Base-by-base conservation (phyloP, 2,113 vertebrate genomes). In the Vicugna pacos region DNA sequence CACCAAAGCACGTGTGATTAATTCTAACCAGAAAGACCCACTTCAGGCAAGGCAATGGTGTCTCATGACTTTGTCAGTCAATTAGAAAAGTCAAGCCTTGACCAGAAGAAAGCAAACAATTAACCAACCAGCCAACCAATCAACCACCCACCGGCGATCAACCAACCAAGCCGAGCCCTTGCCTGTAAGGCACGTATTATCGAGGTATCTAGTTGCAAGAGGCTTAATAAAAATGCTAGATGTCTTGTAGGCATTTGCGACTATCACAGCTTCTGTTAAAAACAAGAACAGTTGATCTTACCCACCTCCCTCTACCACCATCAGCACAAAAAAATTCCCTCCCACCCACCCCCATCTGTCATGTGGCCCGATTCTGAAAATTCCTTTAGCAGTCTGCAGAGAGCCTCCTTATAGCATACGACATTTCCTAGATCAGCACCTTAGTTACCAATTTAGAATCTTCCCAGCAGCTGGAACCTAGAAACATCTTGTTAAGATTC, bases 371-470 rank as follows among this genome's bases (percentile, higher is more conserved):
- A 89, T 85, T 93, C 86, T 20, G 56, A 50, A 93, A 13, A 75
- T 76, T 75, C 67, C 42, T 77, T 73, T 48, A 58, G 28, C 38
- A 60, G 54, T 56, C 54, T 77, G 13, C 4, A 35, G 26, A 89
- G 76, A 89, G 65, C 38, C 9, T 89, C 24, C 70, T 72, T 62
- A 35, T 1, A 32, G 42, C 42, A 75, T 13, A n/a, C 32, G 30
- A 13, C 32, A 70, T 93, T 82, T 83, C 62, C 69, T 69, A 30
- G 46, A 93, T 75, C 64, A 83, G 50, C 35, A 82, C 17, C 32
- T 35, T 82, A 32, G 50, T 77, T 91, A 89, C 65, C 50, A 88
- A 65, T 72, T 94, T 89, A 76, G 35, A 94, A 79, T 95, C 60
- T 73, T 87, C 70, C 60, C 7, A 94, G 67, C 30, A 93, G 28